phyloP scores from a whole-genome alignment of 92 coral and sea anemone genomes.

The Blastomussa wellsi region DNA sequence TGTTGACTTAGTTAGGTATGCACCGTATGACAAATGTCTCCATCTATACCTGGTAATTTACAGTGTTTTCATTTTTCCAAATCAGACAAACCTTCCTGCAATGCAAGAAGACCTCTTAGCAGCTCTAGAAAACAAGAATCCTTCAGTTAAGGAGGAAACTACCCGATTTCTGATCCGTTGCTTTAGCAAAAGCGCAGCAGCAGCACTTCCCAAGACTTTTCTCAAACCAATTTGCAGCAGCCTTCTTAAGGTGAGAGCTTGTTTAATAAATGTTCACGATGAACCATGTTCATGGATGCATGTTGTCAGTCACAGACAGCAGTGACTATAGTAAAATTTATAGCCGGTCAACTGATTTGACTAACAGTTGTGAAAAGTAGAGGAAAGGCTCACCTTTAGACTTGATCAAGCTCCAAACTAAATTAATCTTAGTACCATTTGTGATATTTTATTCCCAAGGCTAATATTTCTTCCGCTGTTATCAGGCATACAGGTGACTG shows the following conservation, averaged over 20 bases:
- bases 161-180: conserved; percentile 78
- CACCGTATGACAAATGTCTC: too few relatives aligned
- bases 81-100: conserved; percentile 84
- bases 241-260: conserved; percentile 76
- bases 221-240: conserved; percentile 87
- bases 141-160: conserved; percentile 90
- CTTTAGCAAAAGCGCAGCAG: conserved; percentile 83
- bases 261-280: too few relatives aligned
- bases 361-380: neutral
- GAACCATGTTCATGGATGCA: neutral
- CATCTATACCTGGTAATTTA: too few relatives aligned
- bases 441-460: neutral
- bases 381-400: neutral
- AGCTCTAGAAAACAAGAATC: conserved; percentile 87
- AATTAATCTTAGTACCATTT: neutral
- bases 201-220: conserved; percentile 83
- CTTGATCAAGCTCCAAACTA: neutral
- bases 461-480: neutral
- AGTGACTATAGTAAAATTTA: neutral
- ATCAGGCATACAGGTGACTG: neutral
- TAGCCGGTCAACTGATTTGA: neutral
- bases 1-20: too few relatives aligned
- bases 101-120: conserved; percentile 87
- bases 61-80: neutral
- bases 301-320: neutral